phyloP scores from a whole-genome alignment of 2,113 vertebrate species.

The Gobiocypris rarus region DNA sequence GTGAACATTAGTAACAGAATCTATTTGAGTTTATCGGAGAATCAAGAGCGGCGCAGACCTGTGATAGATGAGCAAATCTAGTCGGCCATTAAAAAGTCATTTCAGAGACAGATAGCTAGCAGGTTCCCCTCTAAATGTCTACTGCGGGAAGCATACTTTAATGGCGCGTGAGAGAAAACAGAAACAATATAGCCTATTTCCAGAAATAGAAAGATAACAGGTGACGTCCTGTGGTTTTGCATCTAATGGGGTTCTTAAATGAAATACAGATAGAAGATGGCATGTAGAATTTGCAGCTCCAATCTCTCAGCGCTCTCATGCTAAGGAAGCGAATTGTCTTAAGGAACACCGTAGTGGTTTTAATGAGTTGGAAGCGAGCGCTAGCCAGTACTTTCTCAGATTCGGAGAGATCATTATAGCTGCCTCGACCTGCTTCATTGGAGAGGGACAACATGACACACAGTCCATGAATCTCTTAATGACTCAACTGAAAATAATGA shows the following conservation, averaged over 20 bases:
- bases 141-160: constrained; percentile 46
- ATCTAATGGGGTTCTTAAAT: constrained; percentile 42
- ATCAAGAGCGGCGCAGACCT: constrained; percentile 63
- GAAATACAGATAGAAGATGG: constrained; percentile 40
- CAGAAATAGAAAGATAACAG: constrained; percentile 51
- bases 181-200: constrained; percentile 34
- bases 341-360: constrained; percentile 28
- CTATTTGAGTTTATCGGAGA: constrained; percentile 58
- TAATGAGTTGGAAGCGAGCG: constrained; percentile 49
- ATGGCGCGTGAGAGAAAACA: constrained; percentile 32
- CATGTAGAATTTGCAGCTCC: constrained; percentile 22
- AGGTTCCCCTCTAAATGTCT: constrained; percentile 69
- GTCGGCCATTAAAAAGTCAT: constrained; percentile 84
- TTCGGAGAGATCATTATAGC: constrained; percentile 54
- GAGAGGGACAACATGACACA: constrained; percentile 50
- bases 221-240: constrained; percentile 37
- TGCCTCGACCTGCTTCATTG: constrained; percentile 49
- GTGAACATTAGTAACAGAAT: constrained; percentile 59
- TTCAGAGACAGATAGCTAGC: constrained; percentile 82
- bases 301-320: neutral
- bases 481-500: constrained; percentile 54
- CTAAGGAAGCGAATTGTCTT: neutral
- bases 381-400: constrained; percentile 34
- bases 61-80: constrained; percentile 80
- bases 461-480: constrained; percentile 53